Evolutionary conservation across 2,797 vertebrate genomes (phyloP).

Genomic region (Peromyscus nudipes): DNA sequence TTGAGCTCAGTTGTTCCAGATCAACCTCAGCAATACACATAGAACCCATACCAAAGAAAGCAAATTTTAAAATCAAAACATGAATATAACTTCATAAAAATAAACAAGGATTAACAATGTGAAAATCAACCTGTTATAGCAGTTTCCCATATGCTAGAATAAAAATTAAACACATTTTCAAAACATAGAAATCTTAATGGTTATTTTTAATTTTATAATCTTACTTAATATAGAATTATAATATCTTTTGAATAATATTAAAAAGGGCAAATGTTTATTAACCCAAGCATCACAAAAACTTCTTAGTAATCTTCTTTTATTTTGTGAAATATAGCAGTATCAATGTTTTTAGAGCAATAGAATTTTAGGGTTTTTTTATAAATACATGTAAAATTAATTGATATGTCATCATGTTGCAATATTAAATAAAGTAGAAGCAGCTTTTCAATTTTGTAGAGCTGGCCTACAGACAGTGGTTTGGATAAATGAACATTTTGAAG

Average conservation of each 20-base stretch:
- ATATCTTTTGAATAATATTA: conserved; percentile 3
- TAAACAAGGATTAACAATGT: background rate
- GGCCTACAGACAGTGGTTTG: conserved; percentile 47
- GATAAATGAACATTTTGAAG: conserved; percentile 42
- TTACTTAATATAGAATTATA: background rate
- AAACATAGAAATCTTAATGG: background rate
- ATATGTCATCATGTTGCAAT: background rate
- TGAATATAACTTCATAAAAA: background rate
- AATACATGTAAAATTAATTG: background rate
- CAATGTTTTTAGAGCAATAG: background rate
- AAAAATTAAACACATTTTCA: background rate
- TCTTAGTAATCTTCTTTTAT: background rate
- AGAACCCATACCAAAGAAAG: background rate
- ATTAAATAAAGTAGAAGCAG: conserved; percentile 27
- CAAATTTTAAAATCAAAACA: background rate
- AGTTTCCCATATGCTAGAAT: background rate
- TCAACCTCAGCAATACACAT: accelerated
- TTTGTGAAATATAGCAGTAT: background rate
- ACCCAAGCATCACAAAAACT: background rate
- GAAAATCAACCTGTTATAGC: background rate
- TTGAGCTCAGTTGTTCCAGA: background rate
- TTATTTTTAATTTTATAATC: background rate
- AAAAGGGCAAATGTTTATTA: conserved; percentile 9
- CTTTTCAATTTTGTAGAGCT: conserved; percentile 47
- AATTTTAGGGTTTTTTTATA: conserved; percentile 34